A percentile compares a stretch with the other conserved stretches of the same genome.
These are phyloP conservation scores for Siniperca scherzeri DNA, from an alignment of 2,797 vertebrate species.

Conservation along the genomic window DNA sequence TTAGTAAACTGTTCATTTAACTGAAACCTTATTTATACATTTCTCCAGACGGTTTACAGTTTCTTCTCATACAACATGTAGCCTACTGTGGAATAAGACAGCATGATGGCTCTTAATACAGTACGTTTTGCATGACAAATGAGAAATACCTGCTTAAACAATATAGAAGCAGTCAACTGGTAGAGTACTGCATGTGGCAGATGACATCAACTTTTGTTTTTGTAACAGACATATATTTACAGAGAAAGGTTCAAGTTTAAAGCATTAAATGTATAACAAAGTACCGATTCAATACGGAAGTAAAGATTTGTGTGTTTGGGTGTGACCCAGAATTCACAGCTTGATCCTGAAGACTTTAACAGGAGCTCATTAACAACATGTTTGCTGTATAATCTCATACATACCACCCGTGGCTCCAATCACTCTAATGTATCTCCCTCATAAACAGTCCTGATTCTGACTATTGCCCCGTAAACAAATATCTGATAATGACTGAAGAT, in stretches of 20 bases:
- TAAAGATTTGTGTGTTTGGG: slow-evolving; percentile 51
- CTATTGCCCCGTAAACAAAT: neutral
- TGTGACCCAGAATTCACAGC: slow-evolving; percentile 57
- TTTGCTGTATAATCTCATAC: neutral
- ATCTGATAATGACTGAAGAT: neutral
- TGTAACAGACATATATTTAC: neutral
- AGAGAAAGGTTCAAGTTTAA: neutral
- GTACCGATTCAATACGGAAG: slow-evolving; percentile 61
- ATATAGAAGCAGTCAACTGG: neutral
- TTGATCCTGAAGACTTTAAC: slow-evolving; percentile 22
- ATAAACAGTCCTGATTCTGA: neutral
- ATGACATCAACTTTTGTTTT: neutral
- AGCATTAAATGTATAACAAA: slow-evolving; percentile 3
- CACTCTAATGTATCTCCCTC: neutral
- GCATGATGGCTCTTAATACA: neutral
- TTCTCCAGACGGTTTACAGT: neutral
- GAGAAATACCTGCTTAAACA: neutral
- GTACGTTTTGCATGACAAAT: neutral
- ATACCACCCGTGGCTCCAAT: neutral
- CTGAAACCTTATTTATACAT: neutral
- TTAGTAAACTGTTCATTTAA: neutral
- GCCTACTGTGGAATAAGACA: neutral
- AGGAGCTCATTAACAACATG: slow-evolving; percentile 6
- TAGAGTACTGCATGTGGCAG: neutral
- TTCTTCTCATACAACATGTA: neutral